Conservation (phyloP, 2,888 invertebrate genomes). For the Hyalella azteca region DNA sequence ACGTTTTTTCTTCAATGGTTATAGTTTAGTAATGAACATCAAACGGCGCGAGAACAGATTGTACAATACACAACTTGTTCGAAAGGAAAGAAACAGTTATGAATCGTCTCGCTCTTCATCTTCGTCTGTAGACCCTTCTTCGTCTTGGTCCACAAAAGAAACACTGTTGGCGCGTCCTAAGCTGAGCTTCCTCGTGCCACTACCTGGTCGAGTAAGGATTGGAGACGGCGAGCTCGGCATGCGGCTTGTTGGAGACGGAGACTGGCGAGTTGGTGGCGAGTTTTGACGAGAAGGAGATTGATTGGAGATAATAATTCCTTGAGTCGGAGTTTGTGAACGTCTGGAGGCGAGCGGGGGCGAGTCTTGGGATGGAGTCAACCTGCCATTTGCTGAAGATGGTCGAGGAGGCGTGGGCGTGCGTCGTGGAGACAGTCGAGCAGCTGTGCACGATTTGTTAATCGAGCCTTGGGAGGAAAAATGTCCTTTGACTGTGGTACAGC, state of each 20-base stretch:
- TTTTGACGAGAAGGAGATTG: not conserved
- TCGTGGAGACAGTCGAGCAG: not conserved
- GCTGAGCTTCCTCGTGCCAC: not conserved
- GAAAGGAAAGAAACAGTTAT: too few species aligned
- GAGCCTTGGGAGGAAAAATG: not conserved
- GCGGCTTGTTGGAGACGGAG: conserved; percentile 6
- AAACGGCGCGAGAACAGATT: too few species aligned
- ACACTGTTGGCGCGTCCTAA: conserved; percentile 29
- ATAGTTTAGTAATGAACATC: too few species aligned
- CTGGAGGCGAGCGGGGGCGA: not conserved
- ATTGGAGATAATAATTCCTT: not conserved
- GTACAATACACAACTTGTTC: too few species aligned
- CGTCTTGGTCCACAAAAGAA: conserved; percentile 27
- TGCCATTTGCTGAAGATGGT: not conserved
- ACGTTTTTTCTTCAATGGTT: too few species aligned
- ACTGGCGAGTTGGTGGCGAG: conserved; percentile 17
- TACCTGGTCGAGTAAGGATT: conserved; percentile 8
- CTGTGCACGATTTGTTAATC: not conserved
- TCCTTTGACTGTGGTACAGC: not conserved
- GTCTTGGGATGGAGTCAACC: not conserved
- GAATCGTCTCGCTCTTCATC: not conserved
- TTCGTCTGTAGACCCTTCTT: not conserved
- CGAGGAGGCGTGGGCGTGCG: conserved; percentile 1
- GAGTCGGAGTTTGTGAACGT: not conserved
- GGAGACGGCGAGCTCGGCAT: conserved; percentile 22